A percentile compares a stretch with the other conserved stretches of the same genome.
phyloP scores from a whole-genome alignment of 2,888 invertebrate species.

The Phengaris alcon region DNA sequence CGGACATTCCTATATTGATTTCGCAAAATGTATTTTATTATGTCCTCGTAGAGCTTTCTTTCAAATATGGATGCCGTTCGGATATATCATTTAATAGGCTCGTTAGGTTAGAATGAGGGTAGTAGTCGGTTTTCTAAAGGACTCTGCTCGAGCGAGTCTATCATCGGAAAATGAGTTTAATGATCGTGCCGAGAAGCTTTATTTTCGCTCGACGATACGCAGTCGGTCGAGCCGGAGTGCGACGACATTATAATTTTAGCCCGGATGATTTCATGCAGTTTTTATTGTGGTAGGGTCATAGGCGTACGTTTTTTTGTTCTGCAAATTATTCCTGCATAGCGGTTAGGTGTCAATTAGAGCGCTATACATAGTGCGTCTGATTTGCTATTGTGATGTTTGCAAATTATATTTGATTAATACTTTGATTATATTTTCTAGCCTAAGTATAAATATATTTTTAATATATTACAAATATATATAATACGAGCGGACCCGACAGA shows the following conservation, averaged over 20 bases:
- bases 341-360: constrained; percentile 41
- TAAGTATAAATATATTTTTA: too few species aligned
- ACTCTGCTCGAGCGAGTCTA: constrained; percentile 41
- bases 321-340: constrained; percentile 53
- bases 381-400: neutral
- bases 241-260: constrained; percentile 75
- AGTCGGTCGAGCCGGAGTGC: constrained; percentile 59
- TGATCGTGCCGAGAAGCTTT: constrained; percentile 38
- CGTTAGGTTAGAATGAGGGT: constrained; percentile 59
- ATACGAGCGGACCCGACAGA: too few species aligned
- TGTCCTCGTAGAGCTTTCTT: constrained; percentile 43
- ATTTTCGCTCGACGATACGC: constrained; percentile 41
- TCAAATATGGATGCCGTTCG: constrained; percentile 38
- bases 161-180: constrained; percentile 43
- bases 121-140: constrained; percentile 50
- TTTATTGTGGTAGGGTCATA: constrained; percentile 77
- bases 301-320: constrained; percentile 59
- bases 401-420: neutral
- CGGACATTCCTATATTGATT: constrained; percentile 42
- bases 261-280: constrained; percentile 73
- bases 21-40: constrained; percentile 45
- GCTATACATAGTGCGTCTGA: constrained; percentile 15
- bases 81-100: constrained; percentile 46
- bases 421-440: too few species aligned
- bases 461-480: too few species aligned